Conservation (phyloP, 2,797 vertebrate species). For the Notamacropus eugenii region DNA sequence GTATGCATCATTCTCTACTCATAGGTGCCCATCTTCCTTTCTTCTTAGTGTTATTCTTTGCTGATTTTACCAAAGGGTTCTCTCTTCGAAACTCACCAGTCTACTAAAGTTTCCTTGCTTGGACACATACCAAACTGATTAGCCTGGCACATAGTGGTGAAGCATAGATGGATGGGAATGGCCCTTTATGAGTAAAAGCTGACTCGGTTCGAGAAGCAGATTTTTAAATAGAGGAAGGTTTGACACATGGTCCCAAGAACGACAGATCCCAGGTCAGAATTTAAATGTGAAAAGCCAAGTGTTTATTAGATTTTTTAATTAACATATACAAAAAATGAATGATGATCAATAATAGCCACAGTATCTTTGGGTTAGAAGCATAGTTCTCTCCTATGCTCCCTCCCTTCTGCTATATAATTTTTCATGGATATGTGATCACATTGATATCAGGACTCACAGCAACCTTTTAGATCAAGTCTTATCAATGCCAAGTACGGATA, state of each 20-base stretch:
- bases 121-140: not conserved
- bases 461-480: not conserved
- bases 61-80: not conserved
- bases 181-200: not conserved
- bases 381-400: not conserved
- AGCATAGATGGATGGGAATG: not conserved
- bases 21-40: not conserved
- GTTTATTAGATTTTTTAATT: not conserved
- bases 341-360: not conserved
- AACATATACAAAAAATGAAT: not conserved
- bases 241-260: not conserved
- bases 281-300: not conserved
- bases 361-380: not conserved
- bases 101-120: not conserved
- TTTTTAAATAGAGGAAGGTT: not conserved
- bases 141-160: not conserved
- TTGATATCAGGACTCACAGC: not conserved
- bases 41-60: not conserved
- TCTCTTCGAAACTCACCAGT: not conserved
- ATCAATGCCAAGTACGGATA: not conserved
- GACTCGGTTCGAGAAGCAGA: not conserved
- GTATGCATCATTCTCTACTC: not conserved
- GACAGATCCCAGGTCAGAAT: not conserved
- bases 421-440: not conserved
- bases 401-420: not conserved